Evolutionary conservation across 2,797 vertebrate genomes (phyloP).

Genomic region (Chaetophractus vellerosus): DNA sequence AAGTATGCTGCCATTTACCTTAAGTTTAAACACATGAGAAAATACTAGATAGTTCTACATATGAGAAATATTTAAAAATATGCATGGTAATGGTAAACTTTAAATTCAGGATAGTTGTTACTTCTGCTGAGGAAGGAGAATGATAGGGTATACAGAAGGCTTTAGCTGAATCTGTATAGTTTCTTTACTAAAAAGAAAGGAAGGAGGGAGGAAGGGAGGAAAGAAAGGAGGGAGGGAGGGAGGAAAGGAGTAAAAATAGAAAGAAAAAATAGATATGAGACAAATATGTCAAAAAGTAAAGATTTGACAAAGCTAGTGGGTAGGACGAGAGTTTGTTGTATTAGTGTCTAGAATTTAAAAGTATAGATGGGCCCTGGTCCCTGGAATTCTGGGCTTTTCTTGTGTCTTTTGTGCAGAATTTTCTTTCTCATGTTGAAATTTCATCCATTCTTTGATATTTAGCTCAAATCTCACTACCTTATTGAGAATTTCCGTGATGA

Average conservation of each 20-base stretch:
- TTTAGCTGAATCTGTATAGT: neutral
- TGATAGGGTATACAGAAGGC: neutral
- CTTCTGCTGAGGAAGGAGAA: neutral
- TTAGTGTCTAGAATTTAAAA: conserved; percentile 54
- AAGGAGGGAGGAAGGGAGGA: neutral
- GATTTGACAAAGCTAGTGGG: conserved; percentile 38
- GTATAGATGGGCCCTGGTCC: neutral
- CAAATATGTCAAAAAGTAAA: conserved; percentile 35
- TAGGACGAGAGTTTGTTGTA: conserved; percentile 37
- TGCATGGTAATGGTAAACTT: neutral
- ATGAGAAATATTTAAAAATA: neutral
- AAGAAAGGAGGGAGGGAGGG: neutral
- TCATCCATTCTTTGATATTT: conserved; percentile 52
- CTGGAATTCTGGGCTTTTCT: conserved; percentile 47
- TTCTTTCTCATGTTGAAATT: conserved; percentile 55
- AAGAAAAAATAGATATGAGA: neutral
- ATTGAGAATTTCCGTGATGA: conserved; percentile 21
- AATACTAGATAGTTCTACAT: neutral
- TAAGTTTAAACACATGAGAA: neutral
- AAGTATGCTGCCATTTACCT: neutral
- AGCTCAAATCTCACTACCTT: conserved; percentile 30
- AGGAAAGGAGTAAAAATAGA: neutral
- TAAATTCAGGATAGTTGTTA: conserved; percentile 26
- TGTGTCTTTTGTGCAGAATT: neutral
- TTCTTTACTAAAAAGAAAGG: neutral